Evolutionary conservation across 2,888 invertebrate species (phyloP), one percentile per base, ranked within the genome.

Genomic region (Hypsopygia costalis): DNA sequence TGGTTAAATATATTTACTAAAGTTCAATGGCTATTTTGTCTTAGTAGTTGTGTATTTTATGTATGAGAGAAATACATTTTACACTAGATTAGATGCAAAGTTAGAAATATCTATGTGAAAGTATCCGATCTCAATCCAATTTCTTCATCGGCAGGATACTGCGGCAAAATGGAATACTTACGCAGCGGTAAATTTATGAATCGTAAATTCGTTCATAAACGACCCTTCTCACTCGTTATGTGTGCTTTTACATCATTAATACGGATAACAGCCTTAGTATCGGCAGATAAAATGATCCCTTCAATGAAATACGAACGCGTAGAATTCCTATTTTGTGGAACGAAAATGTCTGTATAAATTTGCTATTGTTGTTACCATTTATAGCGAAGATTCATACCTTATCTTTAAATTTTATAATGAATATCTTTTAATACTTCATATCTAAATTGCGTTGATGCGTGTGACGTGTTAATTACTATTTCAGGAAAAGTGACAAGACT

Each of bases 161-260:
- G 57, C 49, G 55, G 58, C 52, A 52, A 51, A 52, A 43, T 51
- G 41, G 43, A 49, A 49, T 51, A 60, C 61, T 67, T 54, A 46
- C 44, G 43, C 49, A 48, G 62, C 49, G 53, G 62, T 55, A 55
- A 58, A 67, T 79, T 79, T 76, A 74, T 72, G 67, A 65, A 55
- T 72, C 71, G 61, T 75, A 72, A 79, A 70, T 60, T 58, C 42
- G 50, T 64, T 62, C 63, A 65, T 67, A 67, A 72, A 69, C 59
- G 58, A 65, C 64, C 58, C 62, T 66, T 58, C 59, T 63, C 53
- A 58, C 61, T 59, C 58, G 54, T 69, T 69, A 62, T 60, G 63
- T 57, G 62, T 42, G 60, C 53, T 63, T 61, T 57, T 64, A 62
- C 60, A 57, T 65, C 62, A 69, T 74, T 71, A 69, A 70, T 73